phyloP scores from a whole-genome alignment of 2,888 invertebrate species.

The Cenopis cana region DNA sequence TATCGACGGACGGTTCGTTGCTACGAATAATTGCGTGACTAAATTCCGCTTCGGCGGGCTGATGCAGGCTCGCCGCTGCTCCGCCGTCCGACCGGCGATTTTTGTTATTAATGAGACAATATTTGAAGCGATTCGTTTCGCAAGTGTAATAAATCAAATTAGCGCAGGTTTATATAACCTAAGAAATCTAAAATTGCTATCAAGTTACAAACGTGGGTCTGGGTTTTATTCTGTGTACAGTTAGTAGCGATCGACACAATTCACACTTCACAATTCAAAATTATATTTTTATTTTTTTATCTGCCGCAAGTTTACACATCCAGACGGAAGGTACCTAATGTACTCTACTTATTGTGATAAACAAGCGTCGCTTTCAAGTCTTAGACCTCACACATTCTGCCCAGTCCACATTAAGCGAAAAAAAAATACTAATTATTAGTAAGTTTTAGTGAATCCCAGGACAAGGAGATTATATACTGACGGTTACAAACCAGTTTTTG shows the following conservation, averaged over 20 bases:
- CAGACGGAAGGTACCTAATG: background rate
- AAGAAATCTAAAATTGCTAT: background rate
- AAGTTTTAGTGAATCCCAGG: too few relatives aligned
- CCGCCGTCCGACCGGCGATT: constrained; percentile 65
- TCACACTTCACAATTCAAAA: background rate
- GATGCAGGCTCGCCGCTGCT: constrained; percentile 65
- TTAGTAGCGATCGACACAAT: background rate
- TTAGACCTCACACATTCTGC: background rate
- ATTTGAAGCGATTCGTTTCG: constrained; percentile 71
- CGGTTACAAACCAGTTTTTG: too few relatives aligned
- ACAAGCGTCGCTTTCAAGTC: background rate
- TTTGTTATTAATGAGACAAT: constrained; percentile 73
- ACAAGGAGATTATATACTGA: too few relatives aligned
- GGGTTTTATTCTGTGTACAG: background rate
- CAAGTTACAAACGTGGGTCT: background rate
- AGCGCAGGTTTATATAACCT: constrained; percentile 50
- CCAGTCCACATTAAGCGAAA: background rate
- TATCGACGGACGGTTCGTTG: constrained; percentile 57
- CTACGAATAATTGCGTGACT: constrained; percentile 72
- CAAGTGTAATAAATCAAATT: constrained; percentile 60
- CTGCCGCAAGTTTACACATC: background rate
- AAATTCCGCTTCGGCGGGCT: constrained; percentile 63
- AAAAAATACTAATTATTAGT: too few relatives aligned
- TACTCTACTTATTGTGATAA: background rate
- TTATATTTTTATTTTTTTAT: background rate